These are phyloP conservation scores for Rhaphigaster nebulosa DNA, from an alignment of 2,888 invertebrate genomes.

Conservation along the genomic window DNA sequence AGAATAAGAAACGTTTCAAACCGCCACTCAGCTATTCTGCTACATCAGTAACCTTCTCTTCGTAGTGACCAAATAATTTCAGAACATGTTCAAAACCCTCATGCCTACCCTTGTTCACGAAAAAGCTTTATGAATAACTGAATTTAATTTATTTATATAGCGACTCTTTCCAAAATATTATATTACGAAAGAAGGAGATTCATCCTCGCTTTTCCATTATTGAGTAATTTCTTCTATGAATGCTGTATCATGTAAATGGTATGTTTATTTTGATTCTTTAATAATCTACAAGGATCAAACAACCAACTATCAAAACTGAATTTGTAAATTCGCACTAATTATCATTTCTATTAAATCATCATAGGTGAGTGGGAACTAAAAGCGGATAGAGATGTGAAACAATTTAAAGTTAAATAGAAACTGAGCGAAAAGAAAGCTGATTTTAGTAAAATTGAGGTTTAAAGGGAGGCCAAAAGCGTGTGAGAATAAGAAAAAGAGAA, in stretches of 20 bases:
- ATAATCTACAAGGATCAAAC: background rate
- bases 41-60: too few relatives aligned
- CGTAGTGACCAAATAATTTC: too few relatives aligned
- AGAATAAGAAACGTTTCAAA: too few relatives aligned
- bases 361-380: background rate
- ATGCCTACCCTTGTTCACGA: too few relatives aligned
- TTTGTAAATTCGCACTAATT: background rate
- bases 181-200: too few relatives aligned
- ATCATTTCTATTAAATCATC: background rate
- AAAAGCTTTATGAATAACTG: too few relatives aligned
- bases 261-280: background rate
- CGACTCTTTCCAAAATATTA: too few relatives aligned
- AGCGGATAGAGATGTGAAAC: slow-evolving; percentile 13
- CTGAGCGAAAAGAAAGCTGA: background rate
- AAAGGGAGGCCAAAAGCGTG: slow-evolving; percentile 38
- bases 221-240: background rate
- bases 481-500: slow-evolving; percentile 44
- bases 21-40: too few relatives aligned
- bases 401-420: slow-evolving; percentile 14
- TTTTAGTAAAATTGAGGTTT: slow-evolving; percentile 22
- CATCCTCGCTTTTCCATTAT: too few relatives aligned
- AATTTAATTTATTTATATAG: too few relatives aligned
- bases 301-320: background rate
- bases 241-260: background rate
- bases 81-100: too few relatives aligned